phyloP scores from a whole-genome alignment of 2,797 vertebrate species.

The Buphagus erythrorhynchus region DNA sequence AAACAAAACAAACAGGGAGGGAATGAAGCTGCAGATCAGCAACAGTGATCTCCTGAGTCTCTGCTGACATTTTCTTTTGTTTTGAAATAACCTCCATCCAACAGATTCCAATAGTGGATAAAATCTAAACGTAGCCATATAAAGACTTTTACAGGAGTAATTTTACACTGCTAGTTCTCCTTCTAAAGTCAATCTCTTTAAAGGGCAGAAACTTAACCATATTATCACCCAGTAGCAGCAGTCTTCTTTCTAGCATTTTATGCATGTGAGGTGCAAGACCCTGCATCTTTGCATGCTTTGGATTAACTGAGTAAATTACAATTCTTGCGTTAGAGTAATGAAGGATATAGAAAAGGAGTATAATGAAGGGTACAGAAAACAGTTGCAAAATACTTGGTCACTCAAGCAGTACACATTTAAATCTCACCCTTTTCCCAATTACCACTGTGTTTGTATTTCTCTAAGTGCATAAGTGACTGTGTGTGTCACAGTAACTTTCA shows the following conservation, averaged over 20 bases:
- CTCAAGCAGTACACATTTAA: neutral
- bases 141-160: neutral
- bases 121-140: neutral
- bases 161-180: neutral
- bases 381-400: neutral
- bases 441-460: neutral
- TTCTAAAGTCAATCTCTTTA: neutral
- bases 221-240: neutral
- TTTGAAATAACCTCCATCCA: neutral
- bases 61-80: neutral
- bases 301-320: neutral
- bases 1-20: neutral
- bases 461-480: neutral
- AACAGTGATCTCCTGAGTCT: neutral
- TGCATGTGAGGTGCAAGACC: neutral
- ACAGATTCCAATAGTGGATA: neutral
- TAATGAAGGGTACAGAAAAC: neutral
- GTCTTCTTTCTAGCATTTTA: neutral
- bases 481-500: neutral
- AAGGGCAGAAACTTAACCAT: neutral
- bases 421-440: neutral
- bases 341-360: neutral
- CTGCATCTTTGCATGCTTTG: neutral
- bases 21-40: neutral
- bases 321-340: neutral